Evolutionary conservation across 2,888 invertebrate genomes (phyloP), one percentile per base, ranked within the genome.

Genomic region (Zaprionus obscuricornis): DNA sequence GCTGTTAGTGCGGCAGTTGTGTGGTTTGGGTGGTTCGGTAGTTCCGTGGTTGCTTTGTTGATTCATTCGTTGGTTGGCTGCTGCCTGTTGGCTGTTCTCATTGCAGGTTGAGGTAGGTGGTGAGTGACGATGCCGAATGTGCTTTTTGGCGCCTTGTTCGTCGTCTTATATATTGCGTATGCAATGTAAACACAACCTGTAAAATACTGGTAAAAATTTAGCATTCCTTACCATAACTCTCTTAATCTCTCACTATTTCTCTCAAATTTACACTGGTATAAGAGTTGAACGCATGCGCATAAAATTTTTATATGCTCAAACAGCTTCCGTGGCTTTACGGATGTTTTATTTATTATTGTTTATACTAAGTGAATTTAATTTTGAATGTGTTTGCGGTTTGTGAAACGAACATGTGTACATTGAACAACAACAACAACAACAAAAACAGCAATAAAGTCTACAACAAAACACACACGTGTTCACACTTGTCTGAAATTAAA

Each of bases 161-260:
- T 57, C 51, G n/a, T 40, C 57, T 62, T 63, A 4, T 40, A 24
- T 42, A 54, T 37, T 65, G 49, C 50, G 40, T 66, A 40, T 57
- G 59, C 52, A 76, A 69, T 84, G 85, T 77, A 70, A 84, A 74
- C 78, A 77, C 26, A 65, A 52, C 22, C 59, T 46, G 37, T 16
- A 46, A 52, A 77, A 68, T 75, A 79, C 75, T 67, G 76, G 78
- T 56, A 33, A 39, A 22, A 17, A 29, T 18, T n/a, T 7, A 43
- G 3, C 11, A 4, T 14, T 33, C 79, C 22, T 43, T 10, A 1
- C n/a, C 6, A 6, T 22, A 14, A 31, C 3, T 43, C 69, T 57
- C 54, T 29, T 51, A 10, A 7, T 31, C 34, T 40, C 37, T 27
- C 40, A 8, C 2, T 18, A 27, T 20, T 17, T 40, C 56, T 29